phyloP scores from a whole-genome alignment of 2,113 vertebrate species.

The Poeciliopsis retropinna region DNA sequence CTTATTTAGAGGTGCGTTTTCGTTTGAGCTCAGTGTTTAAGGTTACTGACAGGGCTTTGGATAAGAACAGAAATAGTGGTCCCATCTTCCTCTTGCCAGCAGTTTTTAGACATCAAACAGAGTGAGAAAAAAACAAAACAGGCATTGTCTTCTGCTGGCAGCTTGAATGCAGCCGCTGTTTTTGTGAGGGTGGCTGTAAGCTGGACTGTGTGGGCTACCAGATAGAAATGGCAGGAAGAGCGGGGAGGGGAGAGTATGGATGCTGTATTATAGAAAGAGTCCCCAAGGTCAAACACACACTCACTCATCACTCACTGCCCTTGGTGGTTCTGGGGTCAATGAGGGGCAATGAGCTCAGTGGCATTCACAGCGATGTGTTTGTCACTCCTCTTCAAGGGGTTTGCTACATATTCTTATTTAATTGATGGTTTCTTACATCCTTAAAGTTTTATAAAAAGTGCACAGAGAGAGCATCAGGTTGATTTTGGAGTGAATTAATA shows the following conservation, averaged over 20 bases:
- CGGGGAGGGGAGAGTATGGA: constrained; percentile 5
- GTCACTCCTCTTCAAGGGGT: constrained; percentile 24
- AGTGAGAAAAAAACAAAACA: constrained; percentile 44
- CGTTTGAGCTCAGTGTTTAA: constrained; percentile 42
- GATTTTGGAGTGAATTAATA: constrained; percentile 37
- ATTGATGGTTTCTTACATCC: constrained; percentile 32
- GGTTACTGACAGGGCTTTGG: constrained; percentile 26
- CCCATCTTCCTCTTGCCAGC: constrained; percentile 15
- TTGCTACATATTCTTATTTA: constrained; percentile 52
- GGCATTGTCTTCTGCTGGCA: constrained; percentile 43
- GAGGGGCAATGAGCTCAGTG: constrained; percentile 43
- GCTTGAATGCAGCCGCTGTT: constrained; percentile 32
- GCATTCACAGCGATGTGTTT: constrained; percentile 33
- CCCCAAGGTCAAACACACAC: constrained; percentile 39
- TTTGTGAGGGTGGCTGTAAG: constrained; percentile 45
- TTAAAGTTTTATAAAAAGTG: neutral
- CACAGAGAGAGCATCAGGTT: constrained; percentile 10
- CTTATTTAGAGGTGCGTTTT: constrained; percentile 59
- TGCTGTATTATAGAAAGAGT: constrained; percentile 26
- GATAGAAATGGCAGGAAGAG: constrained; percentile 13
- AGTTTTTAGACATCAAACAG: constrained; percentile 49
- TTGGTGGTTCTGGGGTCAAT: constrained; percentile 44
- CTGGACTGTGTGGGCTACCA: constrained; percentile 33
- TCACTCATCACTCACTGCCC: constrained; percentile 34
- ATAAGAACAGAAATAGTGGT: constrained; percentile 8